Conservation (phyloP, 1,140 invertebrate species). For the Drosophila oshimai region DNA sequence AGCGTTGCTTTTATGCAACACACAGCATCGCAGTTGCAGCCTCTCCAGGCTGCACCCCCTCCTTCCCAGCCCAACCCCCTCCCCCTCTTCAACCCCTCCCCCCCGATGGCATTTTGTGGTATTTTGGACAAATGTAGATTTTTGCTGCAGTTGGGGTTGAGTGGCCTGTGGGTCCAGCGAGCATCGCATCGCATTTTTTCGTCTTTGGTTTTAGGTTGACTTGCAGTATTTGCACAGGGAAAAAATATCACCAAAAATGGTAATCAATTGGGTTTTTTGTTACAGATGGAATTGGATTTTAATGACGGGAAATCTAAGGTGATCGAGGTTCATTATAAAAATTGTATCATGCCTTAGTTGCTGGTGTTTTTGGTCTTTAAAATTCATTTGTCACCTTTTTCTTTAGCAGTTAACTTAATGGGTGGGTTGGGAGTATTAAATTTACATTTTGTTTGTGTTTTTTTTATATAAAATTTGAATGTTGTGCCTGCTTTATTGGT, state of each 20-base stretch:
- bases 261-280: neutral
- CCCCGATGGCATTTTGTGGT: conserved; percentile 37
- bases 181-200: conserved; percentile 34
- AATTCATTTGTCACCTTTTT: neutral
- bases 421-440: too few species aligned
- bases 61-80: neutral
- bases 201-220: conserved; percentile 22
- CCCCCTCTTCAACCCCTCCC: neutral
- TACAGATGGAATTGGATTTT: neutral
- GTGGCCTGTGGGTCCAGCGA: conserved; percentile 64
- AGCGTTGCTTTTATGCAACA: conserved; percentile 81
- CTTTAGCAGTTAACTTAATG: neutral
- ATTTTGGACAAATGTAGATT: conserved; percentile 80
- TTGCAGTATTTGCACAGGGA: conserved; percentile 17
- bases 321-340: neutral
- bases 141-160: conserved; percentile 65
- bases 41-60: conserved; percentile 10
- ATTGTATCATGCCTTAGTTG: neutral
- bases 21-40: conserved; percentile 40
- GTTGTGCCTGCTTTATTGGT: neutral
- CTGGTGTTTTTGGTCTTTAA: neutral
- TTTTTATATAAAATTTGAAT: too few species aligned
- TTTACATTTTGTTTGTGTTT: neutral
- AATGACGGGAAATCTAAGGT: neutral
- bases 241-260: conserved; percentile 16